These are phyloP conservation scores for Tetragonula clypearis DNA, from an alignment of 1,140 invertebrate species.

Conservation along the genomic window DNA sequence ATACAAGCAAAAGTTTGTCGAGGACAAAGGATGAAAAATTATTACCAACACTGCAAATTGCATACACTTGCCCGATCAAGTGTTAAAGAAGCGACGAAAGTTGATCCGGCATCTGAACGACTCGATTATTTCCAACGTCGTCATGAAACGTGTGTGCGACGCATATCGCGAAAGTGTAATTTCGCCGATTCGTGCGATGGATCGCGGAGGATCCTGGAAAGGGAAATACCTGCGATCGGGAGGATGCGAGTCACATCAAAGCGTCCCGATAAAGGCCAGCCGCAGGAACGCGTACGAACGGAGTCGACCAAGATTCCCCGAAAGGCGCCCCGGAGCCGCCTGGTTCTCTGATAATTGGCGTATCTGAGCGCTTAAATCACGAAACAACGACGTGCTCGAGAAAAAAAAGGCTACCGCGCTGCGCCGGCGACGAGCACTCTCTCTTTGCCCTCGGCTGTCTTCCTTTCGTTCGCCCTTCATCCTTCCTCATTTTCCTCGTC, in stretches of 20 bases:
- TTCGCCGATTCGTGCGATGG: slow-evolving; percentile 17
- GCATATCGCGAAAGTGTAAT: not conserved
- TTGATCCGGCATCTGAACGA: not conserved
- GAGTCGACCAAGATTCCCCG: not conserved
- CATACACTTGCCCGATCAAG: not conserved
- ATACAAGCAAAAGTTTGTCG: no score
- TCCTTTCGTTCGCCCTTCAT: not conserved
- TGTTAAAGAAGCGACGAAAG: not conserved
- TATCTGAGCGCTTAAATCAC: slow-evolving; percentile 31
- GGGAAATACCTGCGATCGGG: slow-evolving; percentile 24
- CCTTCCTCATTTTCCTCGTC: not conserved
- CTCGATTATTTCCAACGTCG: not conserved
- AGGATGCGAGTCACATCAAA: not conserved
- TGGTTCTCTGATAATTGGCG: slow-evolving; percentile 54
- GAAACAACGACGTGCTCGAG: slow-evolving; percentile 9
- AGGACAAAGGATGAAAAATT: no score
- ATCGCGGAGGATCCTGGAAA: not conserved
- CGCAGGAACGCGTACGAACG: slow-evolving; percentile 13
- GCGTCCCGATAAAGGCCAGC: slow-evolving; percentile 21
- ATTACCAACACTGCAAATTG: no score
- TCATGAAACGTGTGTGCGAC: no score
- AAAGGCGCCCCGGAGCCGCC: slow-evolving; percentile 35
- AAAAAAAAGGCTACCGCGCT: not conserved
- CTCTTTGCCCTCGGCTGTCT: no score
- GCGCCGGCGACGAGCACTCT: not conserved